Percentiles rank a stretch among this genome's conserved stretches.
Conservation (phyloP, 2,797 vertebrate species). For the Petrocephalus schoutedeni region DNA sequence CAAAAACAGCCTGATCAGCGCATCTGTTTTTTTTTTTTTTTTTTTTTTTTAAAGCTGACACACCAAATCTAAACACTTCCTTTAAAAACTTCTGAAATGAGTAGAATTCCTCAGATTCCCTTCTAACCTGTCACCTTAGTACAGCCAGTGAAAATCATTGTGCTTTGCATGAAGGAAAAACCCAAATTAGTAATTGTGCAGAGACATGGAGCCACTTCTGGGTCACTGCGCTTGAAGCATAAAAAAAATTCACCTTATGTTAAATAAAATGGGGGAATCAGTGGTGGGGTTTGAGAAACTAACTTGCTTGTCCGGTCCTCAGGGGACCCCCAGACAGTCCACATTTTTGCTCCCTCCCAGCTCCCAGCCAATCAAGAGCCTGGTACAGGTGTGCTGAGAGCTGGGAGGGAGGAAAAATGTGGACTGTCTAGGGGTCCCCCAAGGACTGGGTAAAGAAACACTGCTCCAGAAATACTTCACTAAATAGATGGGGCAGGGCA, state of each 20-base stretch:
- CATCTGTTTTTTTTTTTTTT: neutral
- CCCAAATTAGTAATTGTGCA: neutral
- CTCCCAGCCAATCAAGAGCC: neutral
- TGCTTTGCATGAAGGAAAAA: neutral
- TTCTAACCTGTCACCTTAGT: neutral
- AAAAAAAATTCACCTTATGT: neutral
- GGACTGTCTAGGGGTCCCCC: neutral
- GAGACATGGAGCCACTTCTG: neutral
- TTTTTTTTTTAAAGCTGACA: neutral
- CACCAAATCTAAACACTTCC: neutral
- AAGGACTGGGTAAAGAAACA: neutral
- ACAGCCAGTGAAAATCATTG: neutral
- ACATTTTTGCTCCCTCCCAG: neutral
- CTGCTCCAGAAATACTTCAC: neutral
- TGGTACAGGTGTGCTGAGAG: neutral
- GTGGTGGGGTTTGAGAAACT: no score
- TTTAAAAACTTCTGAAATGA: neutral
- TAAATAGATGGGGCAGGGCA: neutral
- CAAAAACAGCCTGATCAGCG: neutral
- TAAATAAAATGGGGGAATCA: neutral
- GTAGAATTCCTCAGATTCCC: neutral
- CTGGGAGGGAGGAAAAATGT: neutral
- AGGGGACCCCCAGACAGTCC: neutral
- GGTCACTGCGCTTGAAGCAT: neutral
- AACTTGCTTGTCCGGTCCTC: neutral